phyloP scores from a whole-genome alignment of 2,888 invertebrate genomes.

The Dascillus cervinus region DNA sequence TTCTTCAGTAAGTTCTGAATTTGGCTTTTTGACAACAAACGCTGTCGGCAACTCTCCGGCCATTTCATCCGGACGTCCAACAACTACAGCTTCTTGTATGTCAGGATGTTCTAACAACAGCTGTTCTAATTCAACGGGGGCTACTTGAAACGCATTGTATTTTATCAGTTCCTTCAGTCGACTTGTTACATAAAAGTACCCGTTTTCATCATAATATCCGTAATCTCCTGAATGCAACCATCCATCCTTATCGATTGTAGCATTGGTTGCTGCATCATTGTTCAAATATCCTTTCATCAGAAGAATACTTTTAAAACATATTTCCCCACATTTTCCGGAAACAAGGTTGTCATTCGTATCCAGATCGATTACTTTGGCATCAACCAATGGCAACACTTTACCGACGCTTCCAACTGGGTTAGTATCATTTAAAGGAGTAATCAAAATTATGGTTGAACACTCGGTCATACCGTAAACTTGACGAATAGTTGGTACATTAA shows the following conservation, averaged over 20 bases:
- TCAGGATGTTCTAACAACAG: conserved; percentile 59
- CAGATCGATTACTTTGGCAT: conserved; percentile 50
- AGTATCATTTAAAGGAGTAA: not conserved
- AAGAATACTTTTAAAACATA: conserved; percentile 68
- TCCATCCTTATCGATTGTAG: conserved; percentile 60
- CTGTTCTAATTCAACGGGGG: conserved; percentile 76
- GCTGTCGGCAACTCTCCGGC: conserved; percentile 70
- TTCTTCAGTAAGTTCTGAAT: conserved; percentile 40
- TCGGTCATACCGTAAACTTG: conserved; percentile 6
- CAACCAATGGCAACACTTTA: conserved; percentile 48
- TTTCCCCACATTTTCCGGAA: conserved; percentile 62
- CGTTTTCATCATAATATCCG: conserved; percentile 67
- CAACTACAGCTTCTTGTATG: conserved; percentile 70
- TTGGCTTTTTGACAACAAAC: conserved; percentile 57
- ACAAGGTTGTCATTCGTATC: conserved; percentile 53
- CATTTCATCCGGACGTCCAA: conserved; percentile 61
- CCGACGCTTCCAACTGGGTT: conserved; percentile 43
- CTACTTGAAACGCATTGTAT: conserved; percentile 76
- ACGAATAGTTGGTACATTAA: conserved; percentile 1
- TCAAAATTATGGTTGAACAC: not conserved
- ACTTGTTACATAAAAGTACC: conserved; percentile 71
- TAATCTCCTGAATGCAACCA: conserved; percentile 72
- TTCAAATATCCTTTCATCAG: conserved; percentile 62
- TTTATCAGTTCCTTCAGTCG: conserved; percentile 82
- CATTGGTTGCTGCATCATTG: conserved; percentile 53